Percentiles rank a stretch among this genome's conserved stretches.
phyloP scores from a whole-genome alignment of 2,888 invertebrate species.

The Drosophila percnosoma region DNA sequence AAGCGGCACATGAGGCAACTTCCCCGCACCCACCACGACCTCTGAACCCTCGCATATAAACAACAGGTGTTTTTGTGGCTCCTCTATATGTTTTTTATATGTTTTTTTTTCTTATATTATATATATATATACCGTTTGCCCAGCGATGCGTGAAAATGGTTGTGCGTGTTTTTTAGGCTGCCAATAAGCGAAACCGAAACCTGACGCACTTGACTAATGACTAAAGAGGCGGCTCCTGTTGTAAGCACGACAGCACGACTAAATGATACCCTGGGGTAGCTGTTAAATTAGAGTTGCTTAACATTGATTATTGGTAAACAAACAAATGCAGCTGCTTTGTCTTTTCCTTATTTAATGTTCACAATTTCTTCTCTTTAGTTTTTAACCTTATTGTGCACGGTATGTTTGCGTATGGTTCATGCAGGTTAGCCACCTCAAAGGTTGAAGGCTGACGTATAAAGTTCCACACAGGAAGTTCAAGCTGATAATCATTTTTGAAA shows the following conservation, averaged over 20 bases:
- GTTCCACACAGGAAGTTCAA: slow-evolving; percentile 49
- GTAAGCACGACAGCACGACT: neutral
- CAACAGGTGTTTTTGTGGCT: slow-evolving; percentile 66
- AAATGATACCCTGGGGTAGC: slow-evolving; percentile 15
- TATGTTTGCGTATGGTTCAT: neutral
- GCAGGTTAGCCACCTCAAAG: neutral
- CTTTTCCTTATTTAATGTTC: neutral
- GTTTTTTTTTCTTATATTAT: slow-evolving; percentile 22
- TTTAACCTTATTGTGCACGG: neutral
- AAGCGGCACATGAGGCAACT: slow-evolving; percentile 49
- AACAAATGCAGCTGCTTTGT: neutral
- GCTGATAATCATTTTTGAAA: slow-evolving; percentile 28
- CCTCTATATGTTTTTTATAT: neutral
- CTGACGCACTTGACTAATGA: slow-evolving; percentile 45
- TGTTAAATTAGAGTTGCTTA: neutral
- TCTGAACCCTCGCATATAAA: slow-evolving; percentile 21
- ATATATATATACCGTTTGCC: slow-evolving; percentile 11
- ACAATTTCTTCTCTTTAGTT: neutral
- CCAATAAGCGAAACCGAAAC: slow-evolving; percentile 42
- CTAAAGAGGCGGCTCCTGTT: slow-evolving; percentile 2
- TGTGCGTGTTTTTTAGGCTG: slow-evolving; percentile 15
- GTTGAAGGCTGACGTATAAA: slow-evolving; percentile 22
- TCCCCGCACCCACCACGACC: slow-evolving; percentile 3
- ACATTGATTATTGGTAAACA: neutral
- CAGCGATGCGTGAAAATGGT: slow-evolving; percentile 62